These are phyloP conservation scores for Drosophila punjabiensis DNA, from an alignment of 1,140 invertebrate species.

Conservation along the genomic window DNA sequence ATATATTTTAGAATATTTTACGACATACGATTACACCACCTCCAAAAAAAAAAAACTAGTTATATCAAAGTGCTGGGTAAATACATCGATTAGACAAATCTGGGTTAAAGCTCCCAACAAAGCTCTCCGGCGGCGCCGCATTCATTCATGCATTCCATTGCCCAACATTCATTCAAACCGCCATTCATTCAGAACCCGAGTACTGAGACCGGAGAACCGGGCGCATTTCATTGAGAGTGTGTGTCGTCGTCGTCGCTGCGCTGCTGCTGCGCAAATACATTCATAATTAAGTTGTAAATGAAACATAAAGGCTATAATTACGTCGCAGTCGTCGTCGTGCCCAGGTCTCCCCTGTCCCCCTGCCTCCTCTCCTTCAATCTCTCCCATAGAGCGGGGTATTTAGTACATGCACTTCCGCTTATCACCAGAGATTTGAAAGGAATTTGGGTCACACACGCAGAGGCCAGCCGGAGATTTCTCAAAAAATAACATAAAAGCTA, in stretches of 20 bases:
- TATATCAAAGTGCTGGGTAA: slow-evolving; percentile 10
- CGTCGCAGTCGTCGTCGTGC: slow-evolving; percentile 50
- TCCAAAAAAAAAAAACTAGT: background rate
- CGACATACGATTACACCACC: background rate
- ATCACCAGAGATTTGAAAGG: slow-evolving; percentile 65
- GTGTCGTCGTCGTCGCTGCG: background rate
- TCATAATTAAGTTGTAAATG: slow-evolving; percentile 77
- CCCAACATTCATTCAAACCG: slow-evolving; percentile 45
- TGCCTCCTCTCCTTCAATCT: slow-evolving; percentile 21
- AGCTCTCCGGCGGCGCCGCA: slow-evolving; percentile 16
- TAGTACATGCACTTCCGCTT: slow-evolving; percentile 74
- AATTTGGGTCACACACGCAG: slow-evolving; percentile 65
- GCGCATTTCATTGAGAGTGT: slow-evolving; percentile 34
- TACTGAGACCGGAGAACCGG: slow-evolving; percentile 4
- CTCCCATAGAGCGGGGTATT: slow-evolving; percentile 40
- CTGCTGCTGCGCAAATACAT: slow-evolving; percentile 73
- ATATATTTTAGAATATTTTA: too few species aligned
- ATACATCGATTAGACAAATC: slow-evolving; percentile 18
- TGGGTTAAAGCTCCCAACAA: slow-evolving; percentile 31
- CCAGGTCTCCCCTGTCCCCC: slow-evolving; percentile 39
- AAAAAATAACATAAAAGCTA: background rate
- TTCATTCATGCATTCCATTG: slow-evolving; percentile 58
- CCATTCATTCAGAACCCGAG: slow-evolving; percentile 46
- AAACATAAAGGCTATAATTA: slow-evolving; percentile 75
- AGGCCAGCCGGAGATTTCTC: background rate